Evolutionary conservation across 2,888 invertebrate species (phyloP).

Genomic region (Harmothoe impar): DNA sequence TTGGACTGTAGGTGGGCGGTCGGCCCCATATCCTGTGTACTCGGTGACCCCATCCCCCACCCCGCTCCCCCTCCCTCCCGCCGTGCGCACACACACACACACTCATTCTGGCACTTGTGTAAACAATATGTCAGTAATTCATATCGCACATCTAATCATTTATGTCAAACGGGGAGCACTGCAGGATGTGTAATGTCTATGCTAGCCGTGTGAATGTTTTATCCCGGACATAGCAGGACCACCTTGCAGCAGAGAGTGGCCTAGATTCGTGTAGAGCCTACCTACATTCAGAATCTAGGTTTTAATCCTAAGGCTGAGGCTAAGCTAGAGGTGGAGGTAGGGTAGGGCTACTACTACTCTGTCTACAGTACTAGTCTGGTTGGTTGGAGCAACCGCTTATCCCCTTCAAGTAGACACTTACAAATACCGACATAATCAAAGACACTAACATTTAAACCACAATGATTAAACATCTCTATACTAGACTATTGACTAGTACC

Average conservation of each 20-base stretch:
- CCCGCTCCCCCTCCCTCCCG: background rate
- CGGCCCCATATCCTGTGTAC: background rate
- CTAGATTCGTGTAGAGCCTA: background rate
- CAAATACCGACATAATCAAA: too few species aligned
- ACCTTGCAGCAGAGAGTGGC: background rate
- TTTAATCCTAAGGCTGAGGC: background rate
- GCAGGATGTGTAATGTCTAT: background rate
- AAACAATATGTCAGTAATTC: background rate
- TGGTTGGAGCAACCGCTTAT: too few species aligned
- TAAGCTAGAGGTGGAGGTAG: too few species aligned
- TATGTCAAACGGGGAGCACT: background rate
- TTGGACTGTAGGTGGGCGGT: background rate
- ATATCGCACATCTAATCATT: background rate
- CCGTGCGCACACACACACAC: background rate
- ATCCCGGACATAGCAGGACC: background rate
- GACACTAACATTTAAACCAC: too few species aligned
- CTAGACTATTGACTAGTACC: too few species aligned
- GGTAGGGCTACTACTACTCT: too few species aligned
- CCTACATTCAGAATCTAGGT: background rate
- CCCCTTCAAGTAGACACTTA: too few species aligned
- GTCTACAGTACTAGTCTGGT: too few species aligned
- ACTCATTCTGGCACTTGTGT: background rate
- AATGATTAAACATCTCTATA: too few species aligned
- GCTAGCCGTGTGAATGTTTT: conserved; percentile 11
- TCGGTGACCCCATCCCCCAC: background rate